Evolutionary conservation across 1,140 invertebrate species (phyloP), one percentile per base, ranked within the genome.

Genomic region (Aphis gossypii): DNA sequence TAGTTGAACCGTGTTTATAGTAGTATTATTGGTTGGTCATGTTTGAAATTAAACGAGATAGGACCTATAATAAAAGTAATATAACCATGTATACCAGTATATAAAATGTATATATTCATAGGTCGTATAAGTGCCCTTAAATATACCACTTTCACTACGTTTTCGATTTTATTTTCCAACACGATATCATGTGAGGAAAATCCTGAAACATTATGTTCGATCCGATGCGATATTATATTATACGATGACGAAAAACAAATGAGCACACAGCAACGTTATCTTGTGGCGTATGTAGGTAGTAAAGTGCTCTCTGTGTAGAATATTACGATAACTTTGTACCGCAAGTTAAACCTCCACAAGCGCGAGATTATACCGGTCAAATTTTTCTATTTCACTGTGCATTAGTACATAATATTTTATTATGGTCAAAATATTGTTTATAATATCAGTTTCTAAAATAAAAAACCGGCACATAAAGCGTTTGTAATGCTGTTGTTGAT

Each of bases 91-190:
- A 35, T 35, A 35, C 35, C 35, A 35, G 1, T 35, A 35, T 35
- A 35, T 35, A 35, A 35, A 35, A 35, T 35, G 35, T 35, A 35
- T 35, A 35, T 35, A 35, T 35, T 35, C 35, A 35, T 35, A 35
- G 35, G 35, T 1, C 35, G 35, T 35, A 35, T 35, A 18, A 18
- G 48, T 48, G 48, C 9, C 48, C 48, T 18, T 48, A 48, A 48
- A 18, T 46, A 30, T 56, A 4, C 2, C 11, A 4, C 11, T 9
- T 14, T n/a, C 60, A 30, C 9, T 60, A 76, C n/a, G 30, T n/a
- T 76, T 76, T 76, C 14, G 5, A 14, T n/a, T n/a, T 0, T 3
- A n/a, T n/a, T n/a, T n/a, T 0, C 30, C 4, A 18, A 76, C 14
- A 14, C 11, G 3, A 18, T 8, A 68, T 14, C 30, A 30, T 20